Evolutionary conservation across 2,797 vertebrate genomes (phyloP).

Genomic region (Onychomys arenicola): DNA sequence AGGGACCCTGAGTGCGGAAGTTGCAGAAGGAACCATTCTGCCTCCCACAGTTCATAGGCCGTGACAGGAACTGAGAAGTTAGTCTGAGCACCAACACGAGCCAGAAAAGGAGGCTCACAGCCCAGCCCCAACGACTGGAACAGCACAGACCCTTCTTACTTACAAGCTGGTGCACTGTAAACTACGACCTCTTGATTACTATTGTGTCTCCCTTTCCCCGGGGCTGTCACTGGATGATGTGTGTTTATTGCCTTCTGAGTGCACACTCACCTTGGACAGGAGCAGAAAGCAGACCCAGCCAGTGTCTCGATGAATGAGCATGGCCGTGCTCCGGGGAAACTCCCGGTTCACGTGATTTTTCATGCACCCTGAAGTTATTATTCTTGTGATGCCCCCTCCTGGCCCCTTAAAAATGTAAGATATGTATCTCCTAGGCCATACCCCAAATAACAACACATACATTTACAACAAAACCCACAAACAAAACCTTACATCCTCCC

Average conservation of each 20-base stretch:
- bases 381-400: background rate
- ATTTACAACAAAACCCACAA: background rate
- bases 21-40: background rate
- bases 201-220: background rate
- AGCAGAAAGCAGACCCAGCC: background rate
- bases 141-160: background rate
- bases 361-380: background rate
- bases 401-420: slow-evolving; percentile 10
- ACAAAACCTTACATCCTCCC: background rate
- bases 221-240: background rate
- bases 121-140: background rate
- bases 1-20: background rate
- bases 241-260: background rate
- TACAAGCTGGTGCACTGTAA: background rate
- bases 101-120: background rate
- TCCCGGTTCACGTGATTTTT: background rate
- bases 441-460: background rate
- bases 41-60: background rate
- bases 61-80: background rate
- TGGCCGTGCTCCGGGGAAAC: background rate
- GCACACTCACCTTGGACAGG: background rate
- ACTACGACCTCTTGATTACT: background rate
- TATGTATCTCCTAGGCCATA: background rate
- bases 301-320: background rate
- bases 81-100: background rate